phyloP scores from a whole-genome alignment of 1,140 invertebrate species.

The Drosophila trapezifrons region DNA sequence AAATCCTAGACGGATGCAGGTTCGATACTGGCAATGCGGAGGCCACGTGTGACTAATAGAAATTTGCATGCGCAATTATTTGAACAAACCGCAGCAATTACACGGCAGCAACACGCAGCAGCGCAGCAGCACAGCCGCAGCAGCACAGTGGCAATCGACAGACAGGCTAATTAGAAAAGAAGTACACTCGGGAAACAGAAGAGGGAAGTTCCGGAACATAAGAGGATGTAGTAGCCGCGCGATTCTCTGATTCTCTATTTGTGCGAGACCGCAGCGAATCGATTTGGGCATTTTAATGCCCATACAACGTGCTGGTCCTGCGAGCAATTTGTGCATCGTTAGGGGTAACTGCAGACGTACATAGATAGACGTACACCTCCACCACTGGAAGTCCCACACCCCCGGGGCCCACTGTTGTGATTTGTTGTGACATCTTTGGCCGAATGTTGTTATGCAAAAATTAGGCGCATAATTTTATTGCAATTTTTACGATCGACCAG shows the following conservation, averaged over 20 bases:
- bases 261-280: slow-evolving; percentile 66
- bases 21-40: slow-evolving; percentile 25
- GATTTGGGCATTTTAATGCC: slow-evolving; percentile 75
- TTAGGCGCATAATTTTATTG: slow-evolving; percentile 83
- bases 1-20: slow-evolving; percentile 9
- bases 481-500: slow-evolving; percentile 78
- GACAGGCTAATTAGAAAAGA: slow-evolving; percentile 79
- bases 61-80: slow-evolving; percentile 83
- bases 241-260: slow-evolving; percentile 4
- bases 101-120: slow-evolving; percentile 68
- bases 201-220: slow-evolving; percentile 4
- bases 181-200: slow-evolving; percentile 21
- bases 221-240: slow-evolving; percentile 20
- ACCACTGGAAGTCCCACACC: slow-evolving; percentile 22
- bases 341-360: slow-evolving; percentile 61
- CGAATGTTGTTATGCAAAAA: slow-evolving; percentile 84
- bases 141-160: slow-evolving; percentile 40
- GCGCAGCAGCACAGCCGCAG: slow-evolving; percentile 19
- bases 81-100: slow-evolving; percentile 81
- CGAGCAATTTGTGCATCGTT: slow-evolving; percentile 73
- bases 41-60: slow-evolving; percentile 68
- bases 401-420: slow-evolving; percentile 61
- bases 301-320: slow-evolving; percentile 48
- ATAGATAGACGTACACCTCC: not conserved
- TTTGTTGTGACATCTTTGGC: slow-evolving; percentile 75